phyloP scores from a whole-genome alignment of 1,140 invertebrate genomes.

The Ostrea denselamellosa region DNA sequence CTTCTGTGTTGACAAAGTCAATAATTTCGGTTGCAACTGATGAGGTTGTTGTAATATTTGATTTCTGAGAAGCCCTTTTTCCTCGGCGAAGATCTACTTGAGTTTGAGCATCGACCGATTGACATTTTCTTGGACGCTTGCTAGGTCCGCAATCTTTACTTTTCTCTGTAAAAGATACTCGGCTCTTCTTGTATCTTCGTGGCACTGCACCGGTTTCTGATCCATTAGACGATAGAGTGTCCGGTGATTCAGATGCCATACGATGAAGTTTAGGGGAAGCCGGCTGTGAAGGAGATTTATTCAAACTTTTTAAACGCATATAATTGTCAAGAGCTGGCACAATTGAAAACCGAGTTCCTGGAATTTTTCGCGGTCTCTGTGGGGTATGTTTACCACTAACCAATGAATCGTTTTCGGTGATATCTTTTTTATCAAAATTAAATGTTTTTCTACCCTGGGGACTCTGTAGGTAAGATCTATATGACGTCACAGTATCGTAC shows the following conservation, averaged over 20 bases:
- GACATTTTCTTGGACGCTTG: neutral
- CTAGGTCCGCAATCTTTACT: conserved; percentile 1
- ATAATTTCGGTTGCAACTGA: neutral
- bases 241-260: neutral
- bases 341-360: conserved; percentile 47
- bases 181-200: neutral
- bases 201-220: neutral
- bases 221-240: conserved; percentile 17
- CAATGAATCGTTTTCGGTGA: neutral
- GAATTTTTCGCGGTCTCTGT: conserved; percentile 40
- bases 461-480: conserved; percentile 41
- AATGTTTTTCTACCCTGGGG: conserved; percentile 3
- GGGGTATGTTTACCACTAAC: neutral
- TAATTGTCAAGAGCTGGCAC: conserved; percentile 50
- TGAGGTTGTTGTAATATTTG: neutral
- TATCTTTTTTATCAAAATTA: conserved; percentile 12
- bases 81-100: neutral
- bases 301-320: conserved; percentile 44
- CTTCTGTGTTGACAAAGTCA: neutral
- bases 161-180: conserved; percentile 37
- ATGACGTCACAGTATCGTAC: conserved; percentile 57
- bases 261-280: conserved; percentile 20
- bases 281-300: neutral
- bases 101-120: conserved; percentile 14
- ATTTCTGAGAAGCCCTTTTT: conserved; percentile 29